A percentile compares a stretch with the other conserved stretches of the same genome.
Evolutionary conservation across 2,888 invertebrate genomes (phyloP).

Genomic region (Heliothis peltigera): DNA sequence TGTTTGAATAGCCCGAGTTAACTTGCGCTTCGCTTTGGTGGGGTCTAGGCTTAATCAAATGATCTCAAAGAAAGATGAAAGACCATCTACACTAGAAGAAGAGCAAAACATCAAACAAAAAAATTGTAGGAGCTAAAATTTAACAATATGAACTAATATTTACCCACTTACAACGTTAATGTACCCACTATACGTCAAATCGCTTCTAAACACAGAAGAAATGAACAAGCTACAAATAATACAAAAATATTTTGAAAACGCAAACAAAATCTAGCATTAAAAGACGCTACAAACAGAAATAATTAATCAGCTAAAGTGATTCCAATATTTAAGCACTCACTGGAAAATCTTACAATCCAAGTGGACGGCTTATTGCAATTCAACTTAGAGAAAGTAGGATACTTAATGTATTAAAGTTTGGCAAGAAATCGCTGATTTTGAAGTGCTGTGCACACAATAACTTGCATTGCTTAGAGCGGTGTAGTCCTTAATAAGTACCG

Average conservation of each 20-base stretch:
- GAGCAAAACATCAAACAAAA: not conserved
- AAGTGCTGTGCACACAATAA: conserved; percentile 48
- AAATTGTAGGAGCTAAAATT: conserved; percentile 6
- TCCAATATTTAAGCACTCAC: conserved; percentile 27
- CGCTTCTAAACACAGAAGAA: not conserved
- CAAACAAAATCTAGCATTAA: conserved; percentile 11
- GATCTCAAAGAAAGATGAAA: conserved; percentile 1
- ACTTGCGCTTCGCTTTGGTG: no score
- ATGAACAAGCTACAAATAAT: conserved; percentile 17
- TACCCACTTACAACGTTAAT: conserved; percentile 18
- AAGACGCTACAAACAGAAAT: conserved; percentile 20
- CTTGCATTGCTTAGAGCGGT: conserved; percentile 42
- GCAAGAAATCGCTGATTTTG: conserved; percentile 25
- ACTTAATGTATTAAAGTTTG: conserved; percentile 28
- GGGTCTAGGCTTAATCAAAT: no score
- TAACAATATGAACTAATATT: not conserved
- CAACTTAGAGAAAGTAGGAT: conserved; percentile 31
- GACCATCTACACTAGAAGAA: not conserved
- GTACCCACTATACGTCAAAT: conserved; percentile 13
- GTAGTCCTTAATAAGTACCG: conserved; percentile 32
- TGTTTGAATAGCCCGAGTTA: no score
- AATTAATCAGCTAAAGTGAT: conserved; percentile 5
- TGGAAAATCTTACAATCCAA: conserved; percentile 52
- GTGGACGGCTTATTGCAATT: conserved; percentile 56
- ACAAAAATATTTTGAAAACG: conserved; percentile 2